phyloP scores from a whole-genome alignment of 2,113 vertebrate species.

The Anguilla japonica region DNA sequence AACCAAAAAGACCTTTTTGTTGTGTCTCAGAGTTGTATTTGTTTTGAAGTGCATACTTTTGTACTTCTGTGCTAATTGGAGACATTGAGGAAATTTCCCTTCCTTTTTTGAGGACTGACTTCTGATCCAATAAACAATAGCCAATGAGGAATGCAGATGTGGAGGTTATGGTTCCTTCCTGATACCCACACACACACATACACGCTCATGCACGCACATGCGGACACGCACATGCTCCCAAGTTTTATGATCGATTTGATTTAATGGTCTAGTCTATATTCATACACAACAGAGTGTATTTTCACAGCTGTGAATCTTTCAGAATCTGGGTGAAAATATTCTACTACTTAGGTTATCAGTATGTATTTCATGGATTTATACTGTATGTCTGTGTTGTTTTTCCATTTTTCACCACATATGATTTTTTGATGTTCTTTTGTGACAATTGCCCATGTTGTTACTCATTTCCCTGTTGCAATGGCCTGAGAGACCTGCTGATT shows the following conservation, averaged over 20 bases:
- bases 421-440: too few species aligned
- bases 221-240: slow-evolving; percentile 6
- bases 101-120: not conserved
- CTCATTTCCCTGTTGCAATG: not conserved
- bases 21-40: not conserved
- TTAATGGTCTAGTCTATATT: slow-evolving; percentile 27
- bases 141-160: slow-evolving; percentile 11
- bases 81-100: not conserved
- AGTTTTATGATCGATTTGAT: slow-evolving; percentile 23
- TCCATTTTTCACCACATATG: not conserved
- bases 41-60: not conserved
- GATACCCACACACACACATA: not conserved
- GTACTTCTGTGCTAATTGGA: not conserved
- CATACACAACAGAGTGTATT: slow-evolving; percentile 26
- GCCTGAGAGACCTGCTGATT: not conserved
- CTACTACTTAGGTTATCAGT: not conserved
- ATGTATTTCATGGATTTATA: too few species aligned
- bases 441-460: not conserved
- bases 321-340: slow-evolving; percentile 43
- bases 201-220: too few species aligned
- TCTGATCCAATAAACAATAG: slow-evolving; percentile 11
- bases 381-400: not conserved
- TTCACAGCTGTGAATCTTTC: slow-evolving; percentile 42
- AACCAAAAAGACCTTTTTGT: too few species aligned
- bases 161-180: slow-evolving; percentile 4